phyloP scores from a whole-genome alignment of 2,888 invertebrate species.

The Trileptium ribeirensis region DNA sequence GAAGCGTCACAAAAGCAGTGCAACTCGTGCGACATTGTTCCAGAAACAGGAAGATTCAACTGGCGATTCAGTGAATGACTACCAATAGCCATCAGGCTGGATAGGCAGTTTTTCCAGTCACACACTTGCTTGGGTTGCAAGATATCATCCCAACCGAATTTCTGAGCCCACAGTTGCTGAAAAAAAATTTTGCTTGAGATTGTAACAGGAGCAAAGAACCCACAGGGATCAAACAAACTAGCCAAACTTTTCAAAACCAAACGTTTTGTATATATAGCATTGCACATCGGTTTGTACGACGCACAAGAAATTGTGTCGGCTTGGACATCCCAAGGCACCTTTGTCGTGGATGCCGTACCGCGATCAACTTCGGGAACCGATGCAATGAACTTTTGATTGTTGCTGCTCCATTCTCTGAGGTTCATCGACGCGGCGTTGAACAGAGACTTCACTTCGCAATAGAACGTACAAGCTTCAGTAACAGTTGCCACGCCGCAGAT shows the following conservation, averaged over 20 bases:
- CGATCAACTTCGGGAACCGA: background rate
- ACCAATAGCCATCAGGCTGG: background rate
- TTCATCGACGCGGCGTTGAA: background rate
- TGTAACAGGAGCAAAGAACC: background rate
- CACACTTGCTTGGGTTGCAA: background rate
- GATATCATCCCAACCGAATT: background rate
- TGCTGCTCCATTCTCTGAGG: background rate
- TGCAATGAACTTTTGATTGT: background rate
- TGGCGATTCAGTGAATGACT: background rate
- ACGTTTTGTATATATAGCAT: background rate
- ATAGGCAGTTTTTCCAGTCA: background rate
- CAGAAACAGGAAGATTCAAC: background rate
- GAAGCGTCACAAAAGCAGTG: constrained; percentile 11
- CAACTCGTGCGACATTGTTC: background rate
- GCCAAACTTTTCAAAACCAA: background rate
- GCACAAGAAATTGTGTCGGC: background rate
- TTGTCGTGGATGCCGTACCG: background rate
- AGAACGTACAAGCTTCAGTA: background rate
- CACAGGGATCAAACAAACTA: background rate
- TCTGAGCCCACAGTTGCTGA: background rate
- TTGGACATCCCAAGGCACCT: background rate
- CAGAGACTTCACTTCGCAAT: background rate
- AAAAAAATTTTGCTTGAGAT: background rate
- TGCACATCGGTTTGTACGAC: background rate
- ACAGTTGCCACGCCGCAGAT: background rate